A percentile compares a stretch with the other conserved stretches of the same genome.
phyloP scores from a whole-genome alignment of 2,797 vertebrate species.

The Anguilla marmorata region DNA sequence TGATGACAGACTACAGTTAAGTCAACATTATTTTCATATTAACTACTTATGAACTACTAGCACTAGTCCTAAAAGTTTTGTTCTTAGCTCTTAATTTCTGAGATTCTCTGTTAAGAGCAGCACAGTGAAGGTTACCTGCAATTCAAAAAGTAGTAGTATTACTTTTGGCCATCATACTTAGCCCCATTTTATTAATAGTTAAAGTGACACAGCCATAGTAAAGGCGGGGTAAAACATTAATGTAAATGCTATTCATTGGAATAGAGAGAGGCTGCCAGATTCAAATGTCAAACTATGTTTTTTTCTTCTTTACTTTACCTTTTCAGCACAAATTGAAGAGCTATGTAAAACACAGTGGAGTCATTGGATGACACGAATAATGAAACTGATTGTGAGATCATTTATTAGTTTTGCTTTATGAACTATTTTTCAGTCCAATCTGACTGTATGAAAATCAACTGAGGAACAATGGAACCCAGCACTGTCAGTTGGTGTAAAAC shows the following conservation, averaged over 20 bases:
- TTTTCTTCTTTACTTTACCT: background rate
- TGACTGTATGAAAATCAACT: background rate
- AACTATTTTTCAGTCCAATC: slow-evolving; percentile 8
- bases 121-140: background rate
- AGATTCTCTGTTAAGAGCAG: background rate
- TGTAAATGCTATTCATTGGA: background rate
- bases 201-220: background rate
- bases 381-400: background rate
- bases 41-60: background rate
- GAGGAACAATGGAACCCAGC: background rate
- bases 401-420: background rate
- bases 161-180: background rate
- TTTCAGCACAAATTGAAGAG: background rate
- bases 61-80: background rate
- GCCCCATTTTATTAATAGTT: background rate
- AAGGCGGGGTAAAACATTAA: background rate
- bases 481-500: background rate
- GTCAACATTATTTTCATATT: background rate
- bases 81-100: background rate
- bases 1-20: background rate
- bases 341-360: background rate
- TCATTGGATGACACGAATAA: background rate
- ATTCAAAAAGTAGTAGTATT: background rate
- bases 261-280: background rate
- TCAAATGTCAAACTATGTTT: background rate